phyloP scores from a whole-genome alignment of 2,113 vertebrate genomes.

The Kryptolebias marmoratus region DNA sequence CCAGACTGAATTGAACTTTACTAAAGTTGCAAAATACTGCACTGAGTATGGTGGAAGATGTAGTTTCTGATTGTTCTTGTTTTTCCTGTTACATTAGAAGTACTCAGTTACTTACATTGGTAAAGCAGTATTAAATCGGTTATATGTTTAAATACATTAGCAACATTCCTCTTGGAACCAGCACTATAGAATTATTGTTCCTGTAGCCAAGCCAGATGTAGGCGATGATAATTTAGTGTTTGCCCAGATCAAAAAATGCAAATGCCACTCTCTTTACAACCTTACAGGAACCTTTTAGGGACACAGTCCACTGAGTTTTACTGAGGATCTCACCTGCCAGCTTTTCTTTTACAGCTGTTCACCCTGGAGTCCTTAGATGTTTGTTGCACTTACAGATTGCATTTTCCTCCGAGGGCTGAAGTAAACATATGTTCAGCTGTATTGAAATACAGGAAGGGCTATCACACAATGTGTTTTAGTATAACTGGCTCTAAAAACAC shows the following conservation, averaged over 20 bases:
- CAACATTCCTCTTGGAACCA: not conserved
- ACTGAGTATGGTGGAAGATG: too few species aligned
- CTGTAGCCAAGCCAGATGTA: not conserved
- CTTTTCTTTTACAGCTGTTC: constrained; percentile 68
- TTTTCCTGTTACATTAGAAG: not conserved
- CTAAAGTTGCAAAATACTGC: too few species aligned
- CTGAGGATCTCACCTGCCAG: constrained; percentile 66
- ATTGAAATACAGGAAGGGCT: constrained; percentile 55
- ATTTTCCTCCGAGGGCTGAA: constrained; percentile 63
- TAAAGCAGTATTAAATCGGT: too few species aligned
- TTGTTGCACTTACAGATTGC: constrained; percentile 66
- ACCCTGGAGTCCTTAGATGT: constrained; percentile 55
- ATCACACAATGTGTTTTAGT: constrained; percentile 39
- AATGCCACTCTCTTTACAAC: constrained; percentile 49
- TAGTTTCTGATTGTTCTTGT: too few species aligned
- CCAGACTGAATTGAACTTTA: too few species aligned
- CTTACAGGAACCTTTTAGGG: constrained; percentile 60
- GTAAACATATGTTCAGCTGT: constrained; percentile 73
- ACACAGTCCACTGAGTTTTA: constrained; percentile 64
- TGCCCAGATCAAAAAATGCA: constrained; percentile 36
- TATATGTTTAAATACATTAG: too few species aligned
- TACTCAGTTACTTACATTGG: too few species aligned
- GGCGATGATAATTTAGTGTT: not conserved
- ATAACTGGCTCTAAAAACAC: constrained; percentile 23
- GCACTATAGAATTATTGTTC: not conserved